Evolutionary conservation across 2,113 vertebrate genomes (phyloP), one percentile per base, ranked within the genome.

Genomic region (Callithrix jacchus): DNA sequence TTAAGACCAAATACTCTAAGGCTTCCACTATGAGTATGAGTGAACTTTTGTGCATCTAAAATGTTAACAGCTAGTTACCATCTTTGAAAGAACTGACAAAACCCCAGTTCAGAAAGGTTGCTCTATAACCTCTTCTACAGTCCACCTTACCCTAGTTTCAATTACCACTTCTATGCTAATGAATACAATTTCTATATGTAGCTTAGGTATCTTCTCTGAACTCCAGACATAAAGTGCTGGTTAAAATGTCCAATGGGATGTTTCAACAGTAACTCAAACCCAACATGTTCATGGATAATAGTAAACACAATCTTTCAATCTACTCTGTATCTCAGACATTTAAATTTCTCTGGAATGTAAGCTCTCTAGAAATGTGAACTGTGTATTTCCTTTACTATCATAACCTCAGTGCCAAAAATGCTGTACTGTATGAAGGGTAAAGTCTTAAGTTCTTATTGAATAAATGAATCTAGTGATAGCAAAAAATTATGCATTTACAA

Each of bases 261-360:
- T 79, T 95, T 80, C 64, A 84, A 84, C 56, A 47, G 27, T 30
- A 66, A 9, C 14, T 76, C 25, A 93, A 84, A 91, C 18, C 87
- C 37, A 94, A 37, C 10, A 93, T 42, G 30, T 89, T 35, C 23
- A 66, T 89, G 87, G 47, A 17, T 77, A 61, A 85, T 4, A 91
- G 40, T 61, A 68, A 87, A 64, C 14, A 45, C 25, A 18, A 64
- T 37, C 21, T 93, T 87, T 61, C 23, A 54, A 70, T 77, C 23
- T 45, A 82, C 54, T 91, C 37, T 42, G 73, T 16, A 76, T 76
- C 27, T 73, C 12, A 70, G 40, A 45, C 8, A 85, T 74, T 73
- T 23, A 96, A 86, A 91, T 77, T 86, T 93, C 58, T 77, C 42
- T 42, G 79, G 21, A 85, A 88, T 86, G 8, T 9, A 83, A 91